Percentiles rank a stretch among this genome's conserved stretches.
These are phyloP conservation scores for Sycophila sp. DNA, from an alignment of 1,140 invertebrate species.

Conservation along the genomic window DNA sequence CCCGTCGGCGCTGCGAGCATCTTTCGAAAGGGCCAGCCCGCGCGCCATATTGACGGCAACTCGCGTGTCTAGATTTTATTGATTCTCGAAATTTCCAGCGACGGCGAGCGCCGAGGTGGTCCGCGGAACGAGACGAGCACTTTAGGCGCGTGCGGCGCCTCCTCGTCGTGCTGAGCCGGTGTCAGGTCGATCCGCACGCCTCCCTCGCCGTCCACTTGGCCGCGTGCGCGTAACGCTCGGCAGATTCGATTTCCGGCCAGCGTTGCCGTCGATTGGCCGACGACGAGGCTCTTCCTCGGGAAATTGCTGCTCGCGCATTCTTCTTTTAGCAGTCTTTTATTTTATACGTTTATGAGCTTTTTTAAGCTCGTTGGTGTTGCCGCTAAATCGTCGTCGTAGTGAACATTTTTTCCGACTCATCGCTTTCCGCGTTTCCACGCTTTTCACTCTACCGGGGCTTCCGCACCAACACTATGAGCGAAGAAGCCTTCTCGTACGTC, in stretches of 20 bases:
- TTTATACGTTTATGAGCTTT: too few relatives aligned
- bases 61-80: slow-evolving; percentile 60
- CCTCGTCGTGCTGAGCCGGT: background rate
- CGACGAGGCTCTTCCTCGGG: background rate
- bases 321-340: background rate
- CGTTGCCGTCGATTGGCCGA: background rate
- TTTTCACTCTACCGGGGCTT: background rate
- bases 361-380: too few relatives aligned
- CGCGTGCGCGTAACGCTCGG: background rate
- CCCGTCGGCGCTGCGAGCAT: background rate
- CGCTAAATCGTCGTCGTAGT: too few relatives aligned
- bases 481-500: too few relatives aligned
- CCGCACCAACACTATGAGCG: background rate
- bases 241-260: background rate
- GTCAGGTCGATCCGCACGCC: background rate
- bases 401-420: background rate
- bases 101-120: too few relatives aligned
- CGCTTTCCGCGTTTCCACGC: background rate
- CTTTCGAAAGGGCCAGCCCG: slow-evolving; percentile 38
- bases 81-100: slow-evolving; percentile 64
- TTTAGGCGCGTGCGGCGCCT: background rate
- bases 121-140: too few relatives aligned
- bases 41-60: slow-evolving; percentile 60
- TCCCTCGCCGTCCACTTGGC: too few relatives aligned
- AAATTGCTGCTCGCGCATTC: background rate